phyloP scores from a whole-genome alignment of 1,140 invertebrate species.

The Drosophila nasuta region DNA sequence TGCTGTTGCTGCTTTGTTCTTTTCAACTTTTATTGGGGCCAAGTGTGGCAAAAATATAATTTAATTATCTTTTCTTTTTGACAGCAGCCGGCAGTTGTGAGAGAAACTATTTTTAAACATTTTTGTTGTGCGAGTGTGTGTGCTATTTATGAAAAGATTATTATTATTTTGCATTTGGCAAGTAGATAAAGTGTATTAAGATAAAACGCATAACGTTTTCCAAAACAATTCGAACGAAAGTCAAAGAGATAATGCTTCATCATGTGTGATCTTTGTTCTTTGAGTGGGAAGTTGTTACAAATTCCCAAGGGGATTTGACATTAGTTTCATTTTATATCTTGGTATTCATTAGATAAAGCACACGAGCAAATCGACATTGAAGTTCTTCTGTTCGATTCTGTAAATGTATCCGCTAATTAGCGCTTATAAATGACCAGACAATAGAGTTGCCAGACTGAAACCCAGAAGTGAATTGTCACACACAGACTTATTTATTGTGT shows the following conservation, averaged over 20 bases:
- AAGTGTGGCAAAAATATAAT: slow-evolving; percentile 25
- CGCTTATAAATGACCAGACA: slow-evolving; percentile 24
- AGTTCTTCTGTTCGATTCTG: slow-evolving; percentile 9
- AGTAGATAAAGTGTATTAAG: not conserved
- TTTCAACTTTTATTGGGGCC: slow-evolving; percentile 5
- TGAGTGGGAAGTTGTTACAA: not conserved
- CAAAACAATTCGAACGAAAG: no score
- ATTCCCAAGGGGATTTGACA: not conserved
- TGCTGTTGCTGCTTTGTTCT: not conserved
- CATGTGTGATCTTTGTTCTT: no score
- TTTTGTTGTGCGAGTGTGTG: no score
- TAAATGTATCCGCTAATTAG: slow-evolving; percentile 34
- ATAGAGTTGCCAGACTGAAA: slow-evolving; percentile 20
- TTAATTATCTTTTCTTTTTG: slow-evolving; percentile 15
- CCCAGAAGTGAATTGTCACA: slow-evolving; percentile 23
- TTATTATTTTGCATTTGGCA: slow-evolving; percentile 4
- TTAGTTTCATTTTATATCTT: not conserved
- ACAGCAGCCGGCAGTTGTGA: not conserved
- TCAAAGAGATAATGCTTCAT: no score
- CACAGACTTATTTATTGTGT: slow-evolving; percentile 17
- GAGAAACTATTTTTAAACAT: slow-evolving; percentile 12
- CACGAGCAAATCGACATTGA: not conserved
- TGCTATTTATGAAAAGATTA: slow-evolving; percentile 7
- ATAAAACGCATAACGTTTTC: not conserved
- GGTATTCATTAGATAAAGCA: not conserved